A percentile compares a stretch with the other conserved stretches of the same genome.
phyloP scores from a whole-genome alignment of 1,140 invertebrate genomes.

The Pseudobourletiella spinata region DNA sequence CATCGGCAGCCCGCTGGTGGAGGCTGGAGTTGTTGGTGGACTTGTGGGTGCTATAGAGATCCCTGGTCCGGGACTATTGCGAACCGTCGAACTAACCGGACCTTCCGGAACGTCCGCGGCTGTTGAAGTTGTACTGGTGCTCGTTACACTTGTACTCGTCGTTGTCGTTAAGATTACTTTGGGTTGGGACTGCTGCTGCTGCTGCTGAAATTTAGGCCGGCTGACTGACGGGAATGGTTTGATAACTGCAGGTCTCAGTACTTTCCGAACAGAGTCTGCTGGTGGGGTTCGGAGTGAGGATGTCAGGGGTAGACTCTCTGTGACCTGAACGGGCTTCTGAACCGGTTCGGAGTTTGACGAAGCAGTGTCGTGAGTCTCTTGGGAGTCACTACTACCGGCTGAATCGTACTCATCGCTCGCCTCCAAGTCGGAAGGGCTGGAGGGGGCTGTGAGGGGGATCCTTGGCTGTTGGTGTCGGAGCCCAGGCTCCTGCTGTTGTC shows the following conservation, averaged over 20 bases:
- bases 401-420: background rate
- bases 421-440: background rate
- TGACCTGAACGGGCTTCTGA: background rate
- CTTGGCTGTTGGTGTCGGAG: conserved; percentile 9
- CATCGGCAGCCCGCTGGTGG: background rate
- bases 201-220: conserved; percentile 10
- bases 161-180: conserved; percentile 37
- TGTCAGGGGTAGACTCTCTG: background rate
- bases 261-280: conserved; percentile 1
- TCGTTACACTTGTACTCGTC: conserved; percentile 38
- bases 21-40: background rate
- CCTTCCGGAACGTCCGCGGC: background rate
- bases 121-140: conserved; percentile 35
- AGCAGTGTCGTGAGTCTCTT: conserved; percentile 2
- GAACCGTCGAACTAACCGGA: background rate
- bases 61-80: background rate
- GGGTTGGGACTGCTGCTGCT: too few species aligned
- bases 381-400: background rate
- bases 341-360: background rate
- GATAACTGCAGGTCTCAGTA: background rate
- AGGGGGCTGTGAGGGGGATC: background rate
- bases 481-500: conserved; percentile 24
- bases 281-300: conserved; percentile 34
- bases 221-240: conserved; percentile 7
- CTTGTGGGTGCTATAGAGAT: conserved; percentile 3